Conservation (phyloP, 2,888 invertebrate genomes). For the Pinctada fucata region DNA sequence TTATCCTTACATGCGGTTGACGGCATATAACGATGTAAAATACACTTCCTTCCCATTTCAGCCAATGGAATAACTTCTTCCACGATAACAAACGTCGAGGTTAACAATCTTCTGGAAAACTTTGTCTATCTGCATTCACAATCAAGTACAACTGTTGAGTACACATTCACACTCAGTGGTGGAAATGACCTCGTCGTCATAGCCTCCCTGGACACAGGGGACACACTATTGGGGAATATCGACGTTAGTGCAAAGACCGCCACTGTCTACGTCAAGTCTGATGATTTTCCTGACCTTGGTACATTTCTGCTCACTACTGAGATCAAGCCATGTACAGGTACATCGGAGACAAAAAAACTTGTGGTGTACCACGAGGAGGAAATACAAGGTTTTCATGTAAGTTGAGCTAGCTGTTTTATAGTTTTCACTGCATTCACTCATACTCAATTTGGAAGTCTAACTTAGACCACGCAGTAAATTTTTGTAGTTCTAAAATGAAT, state of each 20-base stretch:
- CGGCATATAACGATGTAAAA: no score
- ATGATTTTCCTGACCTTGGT: conserved; percentile 16
- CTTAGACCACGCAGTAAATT: no score
- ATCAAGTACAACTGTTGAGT: background rate
- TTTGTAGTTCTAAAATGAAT: background rate
- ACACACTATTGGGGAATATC: background rate
- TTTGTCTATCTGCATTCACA: conserved; percentile 4
- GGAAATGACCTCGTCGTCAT: conserved; percentile 7
- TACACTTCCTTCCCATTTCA: background rate
- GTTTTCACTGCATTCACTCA: background rate
- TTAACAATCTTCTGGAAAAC: conserved; percentile 11
- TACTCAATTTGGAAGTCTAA: no score
- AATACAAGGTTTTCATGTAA: conserved; percentile 21
- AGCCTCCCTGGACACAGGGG: conserved; percentile 8
- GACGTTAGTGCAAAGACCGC: background rate
- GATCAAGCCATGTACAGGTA: conserved; percentile 11
- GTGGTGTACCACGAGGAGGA: conserved; percentile 29
- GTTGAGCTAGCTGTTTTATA: background rate
- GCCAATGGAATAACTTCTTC: background rate
- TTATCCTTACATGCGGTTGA: no score
- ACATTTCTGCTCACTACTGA: conserved; percentile 14
- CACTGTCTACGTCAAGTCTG: conserved; percentile 1
- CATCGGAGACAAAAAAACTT: background rate
- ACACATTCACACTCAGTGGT: background rate
- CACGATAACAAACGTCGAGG: background rate